phyloP scores from a whole-genome alignment of 2,113 vertebrate species.

The Callocephalon fimbriatum region DNA sequence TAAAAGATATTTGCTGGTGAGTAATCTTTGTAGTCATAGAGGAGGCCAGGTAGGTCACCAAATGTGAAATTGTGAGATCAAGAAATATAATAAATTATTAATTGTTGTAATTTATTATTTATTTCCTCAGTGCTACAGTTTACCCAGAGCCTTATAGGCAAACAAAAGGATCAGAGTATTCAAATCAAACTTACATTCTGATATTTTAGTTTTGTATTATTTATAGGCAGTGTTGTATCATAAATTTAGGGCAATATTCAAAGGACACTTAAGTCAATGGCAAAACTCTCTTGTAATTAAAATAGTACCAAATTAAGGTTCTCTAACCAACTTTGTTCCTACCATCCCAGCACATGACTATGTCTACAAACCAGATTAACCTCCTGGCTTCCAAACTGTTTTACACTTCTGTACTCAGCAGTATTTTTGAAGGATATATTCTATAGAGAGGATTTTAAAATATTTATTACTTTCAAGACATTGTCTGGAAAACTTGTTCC shows the following conservation, averaged over 20 bases:
- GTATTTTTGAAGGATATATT: background rate
- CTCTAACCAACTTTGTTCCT: conserved; percentile 49
- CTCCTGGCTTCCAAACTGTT: background rate
- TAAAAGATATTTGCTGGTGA: conserved; percentile 48
- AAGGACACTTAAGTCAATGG: background rate
- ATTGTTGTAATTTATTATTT: conserved; percentile 55
- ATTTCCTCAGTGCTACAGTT: conserved; percentile 48
- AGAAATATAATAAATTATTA: conserved; percentile 54
- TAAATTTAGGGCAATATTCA: background rate
- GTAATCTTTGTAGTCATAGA: conserved; percentile 35
- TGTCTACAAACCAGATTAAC: conserved; percentile 33
- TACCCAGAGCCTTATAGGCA: conserved; percentile 29
- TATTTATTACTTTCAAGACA: background rate
- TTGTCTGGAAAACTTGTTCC: background rate
- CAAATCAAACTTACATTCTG: background rate
- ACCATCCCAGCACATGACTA: background rate
- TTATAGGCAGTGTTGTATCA: background rate
- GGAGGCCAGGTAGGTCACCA: conserved; percentile 46
- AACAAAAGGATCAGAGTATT: background rate
- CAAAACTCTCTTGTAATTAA: conserved; percentile 12
- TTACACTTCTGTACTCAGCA: background rate
- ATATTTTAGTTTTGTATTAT: background rate
- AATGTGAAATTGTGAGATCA: conserved; percentile 40
- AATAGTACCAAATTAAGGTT: background rate
- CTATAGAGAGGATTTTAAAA: background rate